Evolutionary conservation across 2,113 vertebrate species (phyloP).

Genomic region (Passer domesticus): DNA sequence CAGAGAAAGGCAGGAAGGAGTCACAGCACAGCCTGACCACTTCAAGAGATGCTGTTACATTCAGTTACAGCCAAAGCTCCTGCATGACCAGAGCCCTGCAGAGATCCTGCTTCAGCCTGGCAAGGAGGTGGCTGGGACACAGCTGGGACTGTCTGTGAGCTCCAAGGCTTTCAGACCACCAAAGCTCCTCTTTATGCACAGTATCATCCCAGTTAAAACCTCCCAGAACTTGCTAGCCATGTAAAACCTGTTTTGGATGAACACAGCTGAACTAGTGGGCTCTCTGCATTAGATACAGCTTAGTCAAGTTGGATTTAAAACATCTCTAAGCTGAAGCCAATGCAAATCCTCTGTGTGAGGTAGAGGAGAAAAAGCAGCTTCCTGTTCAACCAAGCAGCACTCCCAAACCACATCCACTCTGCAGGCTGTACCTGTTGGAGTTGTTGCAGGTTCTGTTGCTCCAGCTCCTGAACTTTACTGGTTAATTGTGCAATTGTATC

Average conservation of each 20-base stretch:
- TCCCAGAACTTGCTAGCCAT: background rate
- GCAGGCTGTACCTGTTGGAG: slow-evolving; percentile 55
- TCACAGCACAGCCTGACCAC: background rate
- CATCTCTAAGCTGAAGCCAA: background rate
- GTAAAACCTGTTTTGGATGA: background rate
- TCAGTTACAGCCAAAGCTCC: background rate
- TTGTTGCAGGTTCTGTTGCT: slow-evolving; percentile 65
- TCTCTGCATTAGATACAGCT: background rate
- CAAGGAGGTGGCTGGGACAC: background rate
- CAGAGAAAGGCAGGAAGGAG: background rate
- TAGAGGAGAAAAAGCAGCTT: background rate
- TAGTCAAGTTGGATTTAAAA: background rate
- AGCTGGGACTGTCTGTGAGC: background rate
- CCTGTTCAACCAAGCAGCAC: background rate
- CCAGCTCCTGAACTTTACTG: slow-evolving; percentile 68
- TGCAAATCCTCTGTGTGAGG: background rate
- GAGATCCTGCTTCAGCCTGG: background rate
- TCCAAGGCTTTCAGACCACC: background rate
- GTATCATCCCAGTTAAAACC: background rate
- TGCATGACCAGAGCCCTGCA: background rate
- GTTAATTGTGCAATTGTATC: slow-evolving; percentile 74
- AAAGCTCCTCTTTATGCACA: background rate
- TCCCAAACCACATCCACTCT: background rate
- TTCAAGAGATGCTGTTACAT: background rate
- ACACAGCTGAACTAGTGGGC: background rate